These are phyloP conservation scores for Tenthredo mesomela DNA, from an alignment of 2,888 invertebrate genomes.

Conservation along the genomic window DNA sequence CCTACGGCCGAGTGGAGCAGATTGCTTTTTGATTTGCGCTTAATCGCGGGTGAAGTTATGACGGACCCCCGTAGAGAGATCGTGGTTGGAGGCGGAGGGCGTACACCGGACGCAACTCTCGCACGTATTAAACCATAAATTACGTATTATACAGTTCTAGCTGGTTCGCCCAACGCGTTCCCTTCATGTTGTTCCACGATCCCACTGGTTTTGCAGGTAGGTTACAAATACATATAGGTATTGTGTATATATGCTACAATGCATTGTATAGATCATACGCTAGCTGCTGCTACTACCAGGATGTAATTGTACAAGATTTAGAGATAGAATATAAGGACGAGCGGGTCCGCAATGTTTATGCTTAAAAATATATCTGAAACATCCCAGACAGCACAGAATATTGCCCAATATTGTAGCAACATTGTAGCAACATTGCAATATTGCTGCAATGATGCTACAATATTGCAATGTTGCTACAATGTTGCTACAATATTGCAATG, in stretches of 20 bases:
- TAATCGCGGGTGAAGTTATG: constrained; percentile 75
- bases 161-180: background rate
- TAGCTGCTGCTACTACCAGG: background rate
- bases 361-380: no score
- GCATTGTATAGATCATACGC: background rate
- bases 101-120: constrained; percentile 58
- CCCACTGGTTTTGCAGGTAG: background rate
- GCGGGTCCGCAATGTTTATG: no score
- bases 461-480: no score
- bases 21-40: constrained; percentile 77
- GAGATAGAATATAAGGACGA: no score
- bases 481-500: no score
- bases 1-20: constrained; percentile 65
- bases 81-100: constrained; percentile 57
- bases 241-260: background rate
- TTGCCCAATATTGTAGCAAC: no score
- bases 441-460: no score
- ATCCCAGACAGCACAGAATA: no score
- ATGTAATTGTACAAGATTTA: no score
- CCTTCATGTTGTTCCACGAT: background rate
- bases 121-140: constrained; percentile 76
- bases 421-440: no score
- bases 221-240: background rate
- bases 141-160: constrained; percentile 53
- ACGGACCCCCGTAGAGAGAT: constrained; percentile 66